Conservation (phyloP, 2,113 vertebrate species). For the Lamprologus lemairii region DNA sequence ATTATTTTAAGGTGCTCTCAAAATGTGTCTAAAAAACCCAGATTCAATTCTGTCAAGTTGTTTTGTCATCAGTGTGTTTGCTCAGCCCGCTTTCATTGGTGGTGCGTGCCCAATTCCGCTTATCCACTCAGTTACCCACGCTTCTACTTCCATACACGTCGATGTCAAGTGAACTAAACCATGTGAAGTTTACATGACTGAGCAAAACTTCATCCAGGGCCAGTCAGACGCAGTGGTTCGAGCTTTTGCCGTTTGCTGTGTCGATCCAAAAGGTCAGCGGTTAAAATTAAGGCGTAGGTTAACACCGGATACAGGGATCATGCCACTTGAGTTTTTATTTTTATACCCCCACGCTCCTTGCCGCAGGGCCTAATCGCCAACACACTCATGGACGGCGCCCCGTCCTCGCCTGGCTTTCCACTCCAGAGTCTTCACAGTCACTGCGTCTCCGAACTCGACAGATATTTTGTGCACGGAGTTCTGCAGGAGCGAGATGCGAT, state of each 20-base stretch:
- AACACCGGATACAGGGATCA: neutral
- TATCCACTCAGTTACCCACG: neutral
- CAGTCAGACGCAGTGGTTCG: neutral
- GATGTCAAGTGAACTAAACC: neutral
- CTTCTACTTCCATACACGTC: neutral
- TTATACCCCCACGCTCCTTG: neutral
- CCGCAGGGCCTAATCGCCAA: slow-evolving; percentile 33
- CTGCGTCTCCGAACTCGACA: neutral
- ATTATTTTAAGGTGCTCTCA: neutral
- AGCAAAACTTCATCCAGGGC: neutral
- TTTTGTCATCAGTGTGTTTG: neutral
- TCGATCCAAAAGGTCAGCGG: neutral
- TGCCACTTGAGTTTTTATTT: neutral
- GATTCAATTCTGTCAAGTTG: neutral
- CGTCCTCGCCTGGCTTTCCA: slow-evolving; percentile 48
- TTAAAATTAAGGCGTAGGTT: neutral
- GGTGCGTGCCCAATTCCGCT: neutral
- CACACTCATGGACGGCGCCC: slow-evolving; percentile 21
- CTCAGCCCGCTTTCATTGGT: neutral
- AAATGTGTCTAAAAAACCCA: neutral
- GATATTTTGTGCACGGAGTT: neutral
- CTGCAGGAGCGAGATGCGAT: neutral
- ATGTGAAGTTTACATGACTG: neutral
- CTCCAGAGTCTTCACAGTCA: slow-evolving; percentile 5
- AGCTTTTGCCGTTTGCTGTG: neutral